Evolutionary conservation across 2,888 invertebrate species (phyloP).

Genomic region (Schizaphis graminum): DNA sequence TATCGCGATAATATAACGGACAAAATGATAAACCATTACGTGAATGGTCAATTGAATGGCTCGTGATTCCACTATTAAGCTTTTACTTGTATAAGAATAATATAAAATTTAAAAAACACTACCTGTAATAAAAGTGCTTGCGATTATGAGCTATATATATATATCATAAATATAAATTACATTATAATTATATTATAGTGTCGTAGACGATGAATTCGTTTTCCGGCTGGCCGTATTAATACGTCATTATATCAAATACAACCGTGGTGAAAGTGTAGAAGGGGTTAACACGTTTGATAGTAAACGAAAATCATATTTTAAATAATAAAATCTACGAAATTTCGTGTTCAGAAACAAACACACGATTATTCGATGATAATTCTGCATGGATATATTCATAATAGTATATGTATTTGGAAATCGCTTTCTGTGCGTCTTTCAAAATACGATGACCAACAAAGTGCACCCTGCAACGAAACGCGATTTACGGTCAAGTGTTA

Average conservation of each 20-base stretch:
- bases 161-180: not conserved
- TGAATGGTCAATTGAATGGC: constrained; percentile 29
- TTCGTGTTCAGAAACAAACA: constrained; percentile 2
- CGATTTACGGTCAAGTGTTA: not conserved
- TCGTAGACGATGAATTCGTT: constrained; percentile 36
- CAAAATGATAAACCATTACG: constrained; percentile 32
- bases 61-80: constrained; percentile 54
- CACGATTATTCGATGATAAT: not conserved
- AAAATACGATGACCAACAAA: not conserved
- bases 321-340: not conserved
- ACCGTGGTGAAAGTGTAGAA: constrained; percentile 40
- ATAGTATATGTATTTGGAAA: not conserved
- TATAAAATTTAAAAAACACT: constrained; percentile 17
- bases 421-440: not conserved
- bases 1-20: not conserved
- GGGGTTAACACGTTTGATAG: constrained; percentile 31
- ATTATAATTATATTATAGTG: not conserved
- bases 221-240: constrained; percentile 18
- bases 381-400: not conserved
- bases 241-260: constrained; percentile 38
- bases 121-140: constrained; percentile 39
- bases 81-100: constrained; percentile 1
- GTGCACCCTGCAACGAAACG: constrained; percentile 2
- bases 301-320: not conserved
- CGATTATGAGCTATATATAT: constrained; percentile 20